phyloP scores from a whole-genome alignment of 2,797 vertebrate species.

The Diglossa cyanea region DNA sequence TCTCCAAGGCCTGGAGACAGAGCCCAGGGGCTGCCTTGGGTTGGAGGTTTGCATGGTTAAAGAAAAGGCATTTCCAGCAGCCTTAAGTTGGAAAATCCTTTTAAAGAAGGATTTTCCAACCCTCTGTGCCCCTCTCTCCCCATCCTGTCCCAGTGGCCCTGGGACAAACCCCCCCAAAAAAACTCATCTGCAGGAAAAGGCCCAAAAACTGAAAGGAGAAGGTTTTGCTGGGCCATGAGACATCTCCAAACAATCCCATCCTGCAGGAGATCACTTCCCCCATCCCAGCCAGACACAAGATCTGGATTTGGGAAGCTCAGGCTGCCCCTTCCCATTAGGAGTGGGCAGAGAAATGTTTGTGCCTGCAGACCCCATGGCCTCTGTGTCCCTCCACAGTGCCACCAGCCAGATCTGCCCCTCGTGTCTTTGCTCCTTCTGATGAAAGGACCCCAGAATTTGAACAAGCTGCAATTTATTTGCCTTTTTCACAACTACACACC shows the following conservation, averaged over 20 bases:
- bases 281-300: not conserved
- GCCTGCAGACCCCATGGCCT: not conserved
- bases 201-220: not conserved
- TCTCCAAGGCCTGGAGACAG: not conserved
- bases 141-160: not conserved
- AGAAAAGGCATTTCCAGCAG: not conserved
- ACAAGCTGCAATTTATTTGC: not conserved
- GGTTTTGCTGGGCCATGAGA: not conserved
- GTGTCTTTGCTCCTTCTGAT: not conserved
- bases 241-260: not conserved
- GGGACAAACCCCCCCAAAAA: not conserved
- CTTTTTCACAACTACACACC: not conserved
- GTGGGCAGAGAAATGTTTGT: not conserved
- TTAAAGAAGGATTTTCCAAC: not conserved
- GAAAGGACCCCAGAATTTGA: not conserved
- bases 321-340: fast-evolving
- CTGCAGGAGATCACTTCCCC: fast-evolving
- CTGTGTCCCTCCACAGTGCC: fast-evolving
- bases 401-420: not conserved
- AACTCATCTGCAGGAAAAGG: not conserved
- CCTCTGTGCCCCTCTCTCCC: not conserved
- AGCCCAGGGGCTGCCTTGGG: not conserved
- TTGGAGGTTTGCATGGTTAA: not conserved
- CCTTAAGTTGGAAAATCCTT: not conserved
- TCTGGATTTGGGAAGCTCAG: not conserved